A percentile compares a stretch with the other conserved stretches of the same genome.
These are phyloP conservation scores for Cabera pusaria DNA, from an alignment of 2,888 invertebrate genomes.

Conservation along the genomic window DNA sequence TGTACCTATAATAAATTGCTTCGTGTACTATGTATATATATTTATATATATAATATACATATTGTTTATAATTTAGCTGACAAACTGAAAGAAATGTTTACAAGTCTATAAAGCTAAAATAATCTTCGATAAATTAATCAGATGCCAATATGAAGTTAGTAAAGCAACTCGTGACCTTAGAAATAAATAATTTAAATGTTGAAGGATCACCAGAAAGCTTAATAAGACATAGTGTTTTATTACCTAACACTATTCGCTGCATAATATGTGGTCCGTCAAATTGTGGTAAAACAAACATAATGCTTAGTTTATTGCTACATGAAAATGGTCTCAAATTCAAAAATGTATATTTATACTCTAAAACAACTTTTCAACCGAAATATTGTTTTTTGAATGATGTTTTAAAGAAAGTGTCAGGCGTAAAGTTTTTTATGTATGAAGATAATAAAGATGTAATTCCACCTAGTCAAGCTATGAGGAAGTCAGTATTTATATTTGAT, in stretches of 20 bases:
- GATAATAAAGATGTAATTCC: conserved; percentile 9
- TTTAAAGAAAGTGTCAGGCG: conserved; percentile 2
- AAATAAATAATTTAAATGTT: conserved; percentile 16
- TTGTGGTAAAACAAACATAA: conserved; percentile 34
- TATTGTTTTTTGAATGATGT: conserved; percentile 12
- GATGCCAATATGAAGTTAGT: conserved; percentile 10
- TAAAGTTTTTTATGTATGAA: conserved; percentile 3
- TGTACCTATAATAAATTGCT: too few relatives aligned
- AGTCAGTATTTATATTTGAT: conserved; percentile 28
- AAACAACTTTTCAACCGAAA: conserved; percentile 19
- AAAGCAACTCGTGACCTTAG: conserved; percentile 14
- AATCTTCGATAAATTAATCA: not conserved
- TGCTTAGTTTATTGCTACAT: conserved; percentile 23
- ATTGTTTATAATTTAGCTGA: too few relatives aligned
- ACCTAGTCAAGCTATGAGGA: conserved; percentile 21
- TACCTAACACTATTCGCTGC: conserved; percentile 24
- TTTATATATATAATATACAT: too few relatives aligned
- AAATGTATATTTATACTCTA: conserved; percentile 25
- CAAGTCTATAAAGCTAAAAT: not conserved
- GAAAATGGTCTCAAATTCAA: conserved; percentile 17
- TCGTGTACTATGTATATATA: too few relatives aligned
- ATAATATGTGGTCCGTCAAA: conserved; percentile 29
- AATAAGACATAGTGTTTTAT: conserved; percentile 19
- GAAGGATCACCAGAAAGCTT: not conserved
- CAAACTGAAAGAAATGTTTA: not conserved